A percentile compares a stretch with the other conserved stretches of the same genome.
These are phyloP conservation scores for Carlito syrichta DNA, from an alignment of 2,113 vertebrate species.

Conservation along the genomic window DNA sequence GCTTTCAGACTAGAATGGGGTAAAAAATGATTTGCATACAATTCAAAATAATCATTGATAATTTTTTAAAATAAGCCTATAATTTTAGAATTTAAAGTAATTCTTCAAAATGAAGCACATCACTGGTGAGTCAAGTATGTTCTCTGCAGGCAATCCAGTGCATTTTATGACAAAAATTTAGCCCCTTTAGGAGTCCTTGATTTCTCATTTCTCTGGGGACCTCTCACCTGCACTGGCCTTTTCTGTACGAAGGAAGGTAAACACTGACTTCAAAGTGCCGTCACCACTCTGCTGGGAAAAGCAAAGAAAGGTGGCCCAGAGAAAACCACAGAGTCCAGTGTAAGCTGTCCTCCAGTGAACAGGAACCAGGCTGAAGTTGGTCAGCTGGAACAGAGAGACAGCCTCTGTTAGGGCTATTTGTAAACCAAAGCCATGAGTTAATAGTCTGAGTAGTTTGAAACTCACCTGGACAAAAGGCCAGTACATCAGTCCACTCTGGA, in stretches of 20 bases:
- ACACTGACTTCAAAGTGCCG: constrained; percentile 84
- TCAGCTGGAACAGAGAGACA: constrained; percentile 82
- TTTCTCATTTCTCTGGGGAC: constrained; percentile 72
- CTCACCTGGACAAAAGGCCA: constrained; percentile 96
- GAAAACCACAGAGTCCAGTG: constrained; percentile 91
- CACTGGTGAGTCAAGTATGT: neutral
- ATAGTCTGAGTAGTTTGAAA: neutral
- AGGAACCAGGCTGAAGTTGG: constrained; percentile 92
- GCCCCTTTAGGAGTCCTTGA: neutral
- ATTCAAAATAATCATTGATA: neutral
- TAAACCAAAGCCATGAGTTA: neutral
- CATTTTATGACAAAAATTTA: neutral
- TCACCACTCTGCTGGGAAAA: constrained; percentile 91
- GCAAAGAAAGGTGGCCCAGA: constrained; percentile 94
- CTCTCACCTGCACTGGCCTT: constrained; percentile 51
- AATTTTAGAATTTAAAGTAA: too few species aligned
- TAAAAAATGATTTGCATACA: neutral
- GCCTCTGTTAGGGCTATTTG: neutral
- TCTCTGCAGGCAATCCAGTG: neutral
- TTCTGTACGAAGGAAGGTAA: constrained; percentile 74
- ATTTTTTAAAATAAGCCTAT: neutral
- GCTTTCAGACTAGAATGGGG: neutral
- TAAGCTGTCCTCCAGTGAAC: constrained; percentile 90
- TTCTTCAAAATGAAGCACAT: neutral
- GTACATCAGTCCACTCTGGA: constrained; percentile 92